A percentile compares a stretch with the other conserved stretches of the same genome.
Evolutionary conservation across 23 tunicate genomes (phyloP).

Genomic region (Ascidia mentula): DNA sequence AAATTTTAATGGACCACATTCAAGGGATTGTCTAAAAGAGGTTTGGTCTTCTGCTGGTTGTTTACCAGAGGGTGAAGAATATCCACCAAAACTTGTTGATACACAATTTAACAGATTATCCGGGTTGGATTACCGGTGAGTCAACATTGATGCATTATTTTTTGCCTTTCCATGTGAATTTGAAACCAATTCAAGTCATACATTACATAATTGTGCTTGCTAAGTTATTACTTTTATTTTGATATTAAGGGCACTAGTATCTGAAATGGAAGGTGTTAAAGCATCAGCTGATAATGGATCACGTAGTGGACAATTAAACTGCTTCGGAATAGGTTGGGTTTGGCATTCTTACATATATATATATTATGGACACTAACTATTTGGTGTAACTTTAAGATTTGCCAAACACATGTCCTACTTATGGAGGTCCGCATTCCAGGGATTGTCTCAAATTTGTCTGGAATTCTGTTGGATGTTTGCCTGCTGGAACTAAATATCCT

Average conservation of each 20-base stretch:
- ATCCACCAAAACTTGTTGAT: not conserved
- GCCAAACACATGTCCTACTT: not conserved
- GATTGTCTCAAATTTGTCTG: too few relatives aligned
- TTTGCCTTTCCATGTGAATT: not conserved
- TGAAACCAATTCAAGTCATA: too few relatives aligned
- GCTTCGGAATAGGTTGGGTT: not conserved
- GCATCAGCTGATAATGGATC: not conserved
- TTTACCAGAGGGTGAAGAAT: not conserved
- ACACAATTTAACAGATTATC: not conserved
- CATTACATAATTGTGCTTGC: too few relatives aligned
- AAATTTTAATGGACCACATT: not conserved
- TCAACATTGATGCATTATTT: not conserved
- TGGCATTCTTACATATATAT: too few relatives aligned
- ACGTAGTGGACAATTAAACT: not conserved
- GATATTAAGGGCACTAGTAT: too few relatives aligned
- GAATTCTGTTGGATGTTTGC: too few relatives aligned
- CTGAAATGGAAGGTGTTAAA: too few relatives aligned
- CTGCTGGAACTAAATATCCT: too few relatives aligned
- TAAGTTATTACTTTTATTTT: too few relatives aligned
- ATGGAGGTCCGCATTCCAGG: not conserved
- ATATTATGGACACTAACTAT: too few relatives aligned
- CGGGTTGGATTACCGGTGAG: not conserved
- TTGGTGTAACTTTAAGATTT: not conserved
- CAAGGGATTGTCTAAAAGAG: not conserved
- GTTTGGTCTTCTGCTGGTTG: not conserved